Conservation (phyloP, 2,888 invertebrate genomes). For the Zelleria hepariella region DNA sequence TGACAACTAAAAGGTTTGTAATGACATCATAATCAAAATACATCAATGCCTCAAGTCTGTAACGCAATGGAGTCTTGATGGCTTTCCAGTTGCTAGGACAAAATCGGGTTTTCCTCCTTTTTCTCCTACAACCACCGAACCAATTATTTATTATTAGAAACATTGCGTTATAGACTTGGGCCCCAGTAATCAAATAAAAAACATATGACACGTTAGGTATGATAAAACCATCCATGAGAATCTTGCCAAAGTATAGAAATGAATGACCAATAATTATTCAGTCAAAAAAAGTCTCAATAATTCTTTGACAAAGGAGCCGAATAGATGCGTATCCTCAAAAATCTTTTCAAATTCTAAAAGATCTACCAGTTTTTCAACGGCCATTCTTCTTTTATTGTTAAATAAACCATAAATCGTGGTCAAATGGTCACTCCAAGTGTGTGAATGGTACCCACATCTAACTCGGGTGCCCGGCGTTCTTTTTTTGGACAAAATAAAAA, state of each 20-base stretch:
- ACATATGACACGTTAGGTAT: no score
- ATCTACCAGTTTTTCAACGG: constrained; percentile 23
- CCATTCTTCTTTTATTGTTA: constrained; percentile 60
- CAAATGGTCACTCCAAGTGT: constrained; percentile 55
- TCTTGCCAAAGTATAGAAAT: background rate
- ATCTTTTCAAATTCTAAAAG: constrained; percentile 23
- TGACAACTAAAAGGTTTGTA: no score
- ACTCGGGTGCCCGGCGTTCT: constrained; percentile 30
- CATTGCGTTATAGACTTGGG: no score
- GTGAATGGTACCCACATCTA: constrained; percentile 42
- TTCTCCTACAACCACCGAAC: no score
- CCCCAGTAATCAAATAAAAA: no score
- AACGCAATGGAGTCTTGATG: no score
- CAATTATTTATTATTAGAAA: no score
- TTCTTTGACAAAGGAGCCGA: constrained; percentile 36
- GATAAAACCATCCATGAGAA: background rate
- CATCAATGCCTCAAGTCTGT: no score
- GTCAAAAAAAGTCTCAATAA: background rate
- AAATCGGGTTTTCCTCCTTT: no score
- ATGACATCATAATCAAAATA: no score
- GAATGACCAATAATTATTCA: constrained; percentile 33
- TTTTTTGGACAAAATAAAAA: constrained; percentile 26
- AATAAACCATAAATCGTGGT: constrained; percentile 70
- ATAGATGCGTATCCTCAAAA: constrained; percentile 26
- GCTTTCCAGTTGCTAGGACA: no score